A percentile compares a stretch with the other conserved stretches of the same genome.
Evolutionary conservation across 2,888 invertebrate species (phyloP).

Genomic region (Kuschelorhynchus macadamiae): DNA sequence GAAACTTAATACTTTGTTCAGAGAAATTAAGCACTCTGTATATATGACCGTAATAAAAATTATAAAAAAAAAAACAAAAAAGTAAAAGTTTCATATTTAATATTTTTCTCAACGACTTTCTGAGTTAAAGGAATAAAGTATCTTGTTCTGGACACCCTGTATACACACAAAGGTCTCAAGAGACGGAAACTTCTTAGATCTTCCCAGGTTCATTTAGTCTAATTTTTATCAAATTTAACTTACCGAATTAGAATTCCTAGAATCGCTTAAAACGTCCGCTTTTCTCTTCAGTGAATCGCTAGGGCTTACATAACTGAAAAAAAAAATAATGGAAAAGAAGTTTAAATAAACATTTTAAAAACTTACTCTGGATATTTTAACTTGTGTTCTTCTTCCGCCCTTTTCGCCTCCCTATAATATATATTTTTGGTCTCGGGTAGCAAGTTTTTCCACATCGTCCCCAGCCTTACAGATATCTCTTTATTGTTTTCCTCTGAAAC

Average conservation of each 20-base stretch:
- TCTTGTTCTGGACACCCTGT: too few species aligned
- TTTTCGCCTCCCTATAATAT: slow-evolving; percentile 67
- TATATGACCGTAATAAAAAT: too few species aligned
- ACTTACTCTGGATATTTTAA: slow-evolving; percentile 66
- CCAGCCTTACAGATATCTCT: slow-evolving; percentile 69
- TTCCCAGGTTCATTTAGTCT: too few species aligned
- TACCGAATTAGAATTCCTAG: slow-evolving; percentile 34
- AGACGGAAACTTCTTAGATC: too few species aligned
- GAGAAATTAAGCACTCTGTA: too few species aligned
- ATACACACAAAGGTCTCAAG: too few species aligned
- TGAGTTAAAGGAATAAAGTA: too few species aligned
- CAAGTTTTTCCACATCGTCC: slow-evolving; percentile 70
- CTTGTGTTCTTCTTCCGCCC: slow-evolving; percentile 68
- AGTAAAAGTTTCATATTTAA: too few species aligned
- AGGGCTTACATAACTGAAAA: slow-evolving; percentile 26
- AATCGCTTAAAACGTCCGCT: slow-evolving; percentile 34
- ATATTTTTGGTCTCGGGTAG: slow-evolving; percentile 65
- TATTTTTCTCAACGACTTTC: too few species aligned
- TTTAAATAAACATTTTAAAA: background rate
- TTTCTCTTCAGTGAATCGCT: slow-evolving; percentile 29
- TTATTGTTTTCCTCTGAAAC: slow-evolving; percentile 68
- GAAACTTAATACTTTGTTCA: too few species aligned
- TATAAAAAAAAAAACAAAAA: too few species aligned
- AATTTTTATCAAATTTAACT: slow-evolving; percentile 6
- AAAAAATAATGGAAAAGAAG: slow-evolving; percentile 5